Evolutionary conservation across 2,888 invertebrate genomes (phyloP), one percentile per base, ranked within the genome.

Genomic region (Liodrosophila aerea): DNA sequence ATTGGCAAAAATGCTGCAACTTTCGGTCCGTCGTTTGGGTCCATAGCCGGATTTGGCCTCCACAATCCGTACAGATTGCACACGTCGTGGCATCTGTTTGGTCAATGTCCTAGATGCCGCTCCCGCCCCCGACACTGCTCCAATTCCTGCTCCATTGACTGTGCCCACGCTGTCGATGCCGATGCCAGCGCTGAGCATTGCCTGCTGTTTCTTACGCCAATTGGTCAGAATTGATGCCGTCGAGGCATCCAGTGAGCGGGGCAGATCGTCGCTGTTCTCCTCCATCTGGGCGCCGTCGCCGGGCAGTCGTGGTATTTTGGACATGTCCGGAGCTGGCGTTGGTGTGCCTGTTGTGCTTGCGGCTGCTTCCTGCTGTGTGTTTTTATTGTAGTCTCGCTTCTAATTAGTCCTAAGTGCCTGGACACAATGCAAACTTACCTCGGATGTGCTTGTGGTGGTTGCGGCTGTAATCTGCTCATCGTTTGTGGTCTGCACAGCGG

Each of bases 31-130:
- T 46, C 89, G 71, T 36, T 88, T 89, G 9, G 89, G 85, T 0
- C 81, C 80, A 31, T 73, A 74, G 29, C 74, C 81, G 13, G 86
- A 71, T 54, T 85, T 88, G 16, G 81, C 86, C 70, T 89, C 89
- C 50, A 88, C 86, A 67, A 89, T 88, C 29, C 88, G 86, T n/a
- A 90, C 88, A 31, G 89, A 89, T 74, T 89, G 89, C 12, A 87
- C 88, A 16, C 88, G 88, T 13, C 85, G 73, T 1, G 87, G 87
- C n/a, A 86, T 73, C 50, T 80, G 69, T 22, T 83, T 73, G 54
- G 61, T 59, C 60, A 62, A 37, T 37, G 54, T 52, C 37, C 66
- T 54, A 40, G 50, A 50, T 4, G 56, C 51, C 7, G 40, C 64
- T 0, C 30, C 45, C 4, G 8, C 11, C 9, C 41, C 41, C 8